Base-by-base conservation (phyloP, 1,140 invertebrate species). In the Acromyrmex heyeri region DNA sequence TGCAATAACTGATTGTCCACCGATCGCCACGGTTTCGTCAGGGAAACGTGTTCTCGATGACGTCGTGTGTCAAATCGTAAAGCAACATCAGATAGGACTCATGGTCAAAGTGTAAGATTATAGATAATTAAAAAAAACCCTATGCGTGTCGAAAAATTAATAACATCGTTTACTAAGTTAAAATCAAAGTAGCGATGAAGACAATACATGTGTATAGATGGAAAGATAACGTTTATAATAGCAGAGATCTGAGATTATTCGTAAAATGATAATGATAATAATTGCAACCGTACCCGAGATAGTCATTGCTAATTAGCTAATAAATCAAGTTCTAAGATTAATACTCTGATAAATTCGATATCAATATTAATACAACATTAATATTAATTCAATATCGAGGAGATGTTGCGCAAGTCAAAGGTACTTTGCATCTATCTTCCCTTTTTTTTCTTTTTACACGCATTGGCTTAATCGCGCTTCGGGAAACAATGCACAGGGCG, bases 21-120 rank as follows among this genome's bases (percentile, higher is more conserved):
- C 57, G 79, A 73, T 73, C 21, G 38, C 55, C 55, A 14, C 38
- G 55, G 44, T 82, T 73, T 82, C 67, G 55, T 57, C 55, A 34
- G 27, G 48, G 0, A 24, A 50, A 21, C 38, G 27, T 57, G 27
- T 73, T 75, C 69, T 14, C 79, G 27, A 83, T 83, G 69, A 83
- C 79, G 55, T 83, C 38, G 69, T 62, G 57, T 75, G 69, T 75
- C 55, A 83, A 83, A 83, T 83, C 55, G 27, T 48, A 59, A 48
- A 21, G 55, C 53, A 72, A 59, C 24, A 64, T 57, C n/a, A 59
- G 53, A 30, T 82, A 30, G 21, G 14, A 73, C 27, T 27, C 38
- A 73, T 18, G 48, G 44, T 38, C 62, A 55, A 82, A 7, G 7
- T 50, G 14, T 34, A 75, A 75, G 79, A 83, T 79, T 79, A 34